Evolutionary conservation across 2,113 vertebrate genomes (phyloP).

Genomic region (Rallus limicola): DNA sequence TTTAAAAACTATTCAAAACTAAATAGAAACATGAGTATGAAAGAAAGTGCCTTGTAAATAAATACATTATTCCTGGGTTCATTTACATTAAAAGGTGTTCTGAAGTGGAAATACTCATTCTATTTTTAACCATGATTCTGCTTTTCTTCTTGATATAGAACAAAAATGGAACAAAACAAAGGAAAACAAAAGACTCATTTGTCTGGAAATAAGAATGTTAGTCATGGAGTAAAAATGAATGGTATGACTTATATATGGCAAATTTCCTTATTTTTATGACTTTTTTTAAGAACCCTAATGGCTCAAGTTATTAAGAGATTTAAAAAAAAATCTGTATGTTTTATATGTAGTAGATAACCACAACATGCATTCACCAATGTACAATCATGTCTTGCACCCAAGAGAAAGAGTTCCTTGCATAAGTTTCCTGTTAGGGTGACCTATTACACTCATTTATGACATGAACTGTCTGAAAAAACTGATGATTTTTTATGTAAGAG

Average conservation of each 20-base stretch:
- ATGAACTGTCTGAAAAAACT: conserved; percentile 2
- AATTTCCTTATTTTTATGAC: neutral
- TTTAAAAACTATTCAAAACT: neutral
- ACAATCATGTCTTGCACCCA: neutral
- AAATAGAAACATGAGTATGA: neutral
- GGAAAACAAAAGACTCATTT: neutral
- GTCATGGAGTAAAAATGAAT: neutral
- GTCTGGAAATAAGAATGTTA: neutral
- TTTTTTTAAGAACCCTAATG: neutral
- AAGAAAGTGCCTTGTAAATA: neutral
- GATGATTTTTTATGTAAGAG: neutral
- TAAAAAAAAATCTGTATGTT: neutral
- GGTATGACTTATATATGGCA: neutral
- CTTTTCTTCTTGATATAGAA: neutral
- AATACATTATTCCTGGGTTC: neutral
- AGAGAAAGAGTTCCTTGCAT: neutral
- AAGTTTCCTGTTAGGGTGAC: neutral
- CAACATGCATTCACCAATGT: neutral
- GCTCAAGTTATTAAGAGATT: neutral
- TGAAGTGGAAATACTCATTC: neutral
- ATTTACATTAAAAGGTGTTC: neutral
- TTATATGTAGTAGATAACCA: neutral
- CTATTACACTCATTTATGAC: neutral
- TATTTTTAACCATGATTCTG: neutral
- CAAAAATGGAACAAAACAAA: neutral